Evolutionary conservation across 2,113 vertebrate species (phyloP).

Genomic region (Baryphthengus martii): DNA sequence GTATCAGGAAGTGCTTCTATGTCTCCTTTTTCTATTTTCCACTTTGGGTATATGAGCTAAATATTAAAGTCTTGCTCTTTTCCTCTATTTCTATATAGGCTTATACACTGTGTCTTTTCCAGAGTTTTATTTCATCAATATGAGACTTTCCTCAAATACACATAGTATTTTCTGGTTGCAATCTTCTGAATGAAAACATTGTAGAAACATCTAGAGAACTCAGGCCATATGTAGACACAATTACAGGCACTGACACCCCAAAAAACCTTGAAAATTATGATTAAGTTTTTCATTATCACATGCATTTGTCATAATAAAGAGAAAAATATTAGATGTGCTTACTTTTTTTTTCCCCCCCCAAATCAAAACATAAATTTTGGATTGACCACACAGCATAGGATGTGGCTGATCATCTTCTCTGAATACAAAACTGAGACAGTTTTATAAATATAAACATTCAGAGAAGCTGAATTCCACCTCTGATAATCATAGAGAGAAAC

Average conservation of each 20-base stretch:
- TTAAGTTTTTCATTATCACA: neutral
- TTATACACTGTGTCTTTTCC: neutral
- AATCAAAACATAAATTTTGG: neutral
- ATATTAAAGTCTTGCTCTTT: neutral
- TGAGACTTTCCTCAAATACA: neutral
- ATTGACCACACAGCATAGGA: neutral
- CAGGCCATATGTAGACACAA: neutral
- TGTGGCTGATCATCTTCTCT: neutral
- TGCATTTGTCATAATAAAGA: neutral
- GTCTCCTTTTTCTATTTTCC: neutral
- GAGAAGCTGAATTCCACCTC: neutral
- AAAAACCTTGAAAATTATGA: neutral
- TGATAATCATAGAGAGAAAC: neutral
- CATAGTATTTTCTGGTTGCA: neutral
- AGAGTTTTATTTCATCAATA: neutral
- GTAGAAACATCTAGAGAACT: neutral
- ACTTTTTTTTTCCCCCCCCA: neutral
- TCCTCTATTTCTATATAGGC: neutral
- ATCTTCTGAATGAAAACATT: neutral
- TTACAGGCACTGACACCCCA: neutral
- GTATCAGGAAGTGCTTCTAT: neutral
- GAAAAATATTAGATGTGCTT: neutral
- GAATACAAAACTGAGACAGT: neutral
- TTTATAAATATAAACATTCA: neutral
- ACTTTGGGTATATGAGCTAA: neutral